phyloP scores from a whole-genome alignment of 1,140 invertebrate genomes.

The Papilio glaucus region DNA sequence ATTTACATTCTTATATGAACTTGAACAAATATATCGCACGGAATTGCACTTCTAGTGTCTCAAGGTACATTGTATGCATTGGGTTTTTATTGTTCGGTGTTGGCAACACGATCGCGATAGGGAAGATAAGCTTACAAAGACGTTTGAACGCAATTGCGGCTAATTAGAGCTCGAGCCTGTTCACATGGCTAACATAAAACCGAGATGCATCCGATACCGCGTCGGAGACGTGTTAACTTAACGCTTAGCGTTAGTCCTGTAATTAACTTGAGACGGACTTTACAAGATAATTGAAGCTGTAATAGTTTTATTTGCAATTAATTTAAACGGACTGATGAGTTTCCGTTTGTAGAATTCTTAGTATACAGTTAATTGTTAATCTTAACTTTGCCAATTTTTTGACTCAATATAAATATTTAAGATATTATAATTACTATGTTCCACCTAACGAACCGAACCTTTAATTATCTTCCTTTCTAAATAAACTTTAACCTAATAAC shows the following conservation, averaged over 20 bases:
- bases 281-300: not conserved
- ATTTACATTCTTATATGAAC: constrained; percentile 23
- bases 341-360: constrained; percentile 5
- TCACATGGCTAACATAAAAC: constrained; percentile 15
- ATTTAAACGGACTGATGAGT: constrained; percentile 22
- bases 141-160: not conserved
- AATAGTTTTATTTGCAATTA: constrained; percentile 26
- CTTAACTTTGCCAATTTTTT: not conserved
- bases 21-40: constrained; percentile 25
- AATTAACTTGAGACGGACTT: too few species aligned
- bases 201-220: not conserved
- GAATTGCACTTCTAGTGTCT: constrained; percentile 18
- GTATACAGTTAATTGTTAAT: not conserved
- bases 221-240: too few species aligned
- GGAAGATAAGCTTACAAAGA: constrained; percentile 4
- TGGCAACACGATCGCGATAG: not conserved
- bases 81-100: constrained; percentile 14
- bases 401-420: not conserved
- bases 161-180: constrained; percentile 4
- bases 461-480: too few species aligned
- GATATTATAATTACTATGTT: too few species aligned
- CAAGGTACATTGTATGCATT: constrained; percentile 22
- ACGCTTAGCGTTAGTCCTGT: too few species aligned
- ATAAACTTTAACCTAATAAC: too few species aligned
- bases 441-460: too few species aligned